Evolutionary conservation across 2,888 invertebrate genomes (phyloP).

Genomic region (Pristionchus japonicus): DNA sequence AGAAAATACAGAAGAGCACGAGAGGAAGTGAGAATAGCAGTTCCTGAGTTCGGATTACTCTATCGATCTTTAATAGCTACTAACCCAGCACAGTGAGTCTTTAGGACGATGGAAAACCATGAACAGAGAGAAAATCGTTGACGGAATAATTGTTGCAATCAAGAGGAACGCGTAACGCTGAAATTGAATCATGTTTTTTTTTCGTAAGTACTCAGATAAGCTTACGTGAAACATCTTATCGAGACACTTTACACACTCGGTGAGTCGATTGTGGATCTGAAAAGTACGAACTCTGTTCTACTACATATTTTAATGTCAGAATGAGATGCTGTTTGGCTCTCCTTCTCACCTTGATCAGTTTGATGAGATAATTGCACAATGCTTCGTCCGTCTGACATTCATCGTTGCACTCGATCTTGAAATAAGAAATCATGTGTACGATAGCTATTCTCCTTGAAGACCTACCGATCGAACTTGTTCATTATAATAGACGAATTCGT

Average conservation of each 20-base stretch:
- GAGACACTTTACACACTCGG: slow-evolving; percentile 31
- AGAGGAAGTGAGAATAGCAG: neutral
- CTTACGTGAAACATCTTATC: slow-evolving; percentile 31
- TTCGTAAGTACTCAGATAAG: neutral
- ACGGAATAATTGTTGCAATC: slow-evolving; percentile 14
- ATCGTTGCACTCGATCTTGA: neutral
- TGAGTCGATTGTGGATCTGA: slow-evolving; percentile 12
- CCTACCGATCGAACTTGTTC: neutral
- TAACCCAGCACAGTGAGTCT: neutral
- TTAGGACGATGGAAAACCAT: neutral
- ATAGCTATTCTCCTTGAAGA: neutral
- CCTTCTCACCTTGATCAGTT: slow-evolving; percentile 5
- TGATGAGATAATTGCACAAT: neutral
- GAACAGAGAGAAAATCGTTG: neutral
- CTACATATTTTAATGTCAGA: too few relatives aligned
- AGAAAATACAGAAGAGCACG: neutral
- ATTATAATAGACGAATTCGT: slow-evolving; percentile 36
- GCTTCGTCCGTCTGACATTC: neutral
- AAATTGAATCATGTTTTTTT: neutral
- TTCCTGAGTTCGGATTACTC: neutral
- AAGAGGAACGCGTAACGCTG: slow-evolving; percentile 17
- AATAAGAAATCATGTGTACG: neutral
- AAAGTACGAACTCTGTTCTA: too few relatives aligned
- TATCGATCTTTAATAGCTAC: neutral
- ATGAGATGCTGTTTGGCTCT: too few relatives aligned